phyloP scores from a whole-genome alignment of 1,140 invertebrate genomes.

The Arion vulgaris region DNA sequence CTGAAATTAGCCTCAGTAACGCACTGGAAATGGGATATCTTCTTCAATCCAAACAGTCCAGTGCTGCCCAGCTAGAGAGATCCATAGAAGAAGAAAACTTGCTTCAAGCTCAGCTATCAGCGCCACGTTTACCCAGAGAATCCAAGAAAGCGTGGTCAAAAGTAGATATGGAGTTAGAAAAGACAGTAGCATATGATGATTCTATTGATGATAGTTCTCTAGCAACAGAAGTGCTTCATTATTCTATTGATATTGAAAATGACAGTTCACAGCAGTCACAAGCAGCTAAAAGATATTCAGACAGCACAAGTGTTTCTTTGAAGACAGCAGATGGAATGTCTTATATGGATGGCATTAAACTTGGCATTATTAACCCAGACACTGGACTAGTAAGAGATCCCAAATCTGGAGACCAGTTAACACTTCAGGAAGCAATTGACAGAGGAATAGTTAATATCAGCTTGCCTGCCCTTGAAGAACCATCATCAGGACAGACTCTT shows the following conservation, averaged over 20 bases:
- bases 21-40: constrained; percentile 65
- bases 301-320: not conserved
- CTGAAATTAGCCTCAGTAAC: constrained; percentile 74
- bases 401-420: constrained; percentile 81
- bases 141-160: constrained; percentile 47
- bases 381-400: constrained; percentile 85
- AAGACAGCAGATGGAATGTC: constrained; percentile 51
- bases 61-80: constrained; percentile 60
- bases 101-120: constrained; percentile 33
- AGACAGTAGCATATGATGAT: constrained; percentile 51
- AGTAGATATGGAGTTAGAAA: constrained; percentile 67
- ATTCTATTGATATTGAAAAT: constrained; percentile 60
- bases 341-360: constrained; percentile 73
- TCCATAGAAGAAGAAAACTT: constrained; percentile 50
- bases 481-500: constrained; percentile 52
- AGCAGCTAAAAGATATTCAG: not conserved
- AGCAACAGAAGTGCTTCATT: constrained; percentile 63
- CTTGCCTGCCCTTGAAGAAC: constrained; percentile 76
- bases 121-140: constrained; percentile 40
- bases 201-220: constrained; percentile 30
- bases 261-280: not conserved
- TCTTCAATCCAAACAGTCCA: constrained; percentile 61
- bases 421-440: constrained; percentile 87
- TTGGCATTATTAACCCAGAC: constrained; percentile 84
- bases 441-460: constrained; percentile 78